Base-by-base conservation (phyloP, 2,113 vertebrate genomes). In the pig (Sus scrofa) region DNA sequence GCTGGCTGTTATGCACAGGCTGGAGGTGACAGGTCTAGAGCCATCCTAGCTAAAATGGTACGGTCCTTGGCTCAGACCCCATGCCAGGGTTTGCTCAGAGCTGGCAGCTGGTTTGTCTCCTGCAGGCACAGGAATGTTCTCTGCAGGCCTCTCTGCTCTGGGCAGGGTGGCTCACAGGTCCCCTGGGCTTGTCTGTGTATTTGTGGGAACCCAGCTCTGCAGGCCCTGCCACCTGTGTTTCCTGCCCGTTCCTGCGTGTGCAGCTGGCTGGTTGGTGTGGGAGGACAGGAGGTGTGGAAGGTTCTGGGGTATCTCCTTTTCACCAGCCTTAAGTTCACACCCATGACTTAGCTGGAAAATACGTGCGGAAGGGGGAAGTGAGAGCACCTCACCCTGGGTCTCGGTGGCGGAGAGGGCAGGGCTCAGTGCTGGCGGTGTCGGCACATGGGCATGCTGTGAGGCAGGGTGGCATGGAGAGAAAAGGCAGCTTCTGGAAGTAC, bases 401-500 rank as follows among this genome's bases (percentile, higher is more conserved):
- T 20, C 8, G 44, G 54, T 65, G 9, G 44, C 94, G 12, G 11
- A n/a, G n/a, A 27, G 27, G 24, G 52, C 73, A 20, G n/a, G n/a
- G 37, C 8, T 15, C 3, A 22, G 32, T 3, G 12, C 44, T 26
- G 39, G 62, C 52, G 32, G 13, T 15, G 27, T 37, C 44, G 22
- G 9, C 2, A 5, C 6, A 6, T 4, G 58, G n/a, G 52, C 65
- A n/a, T 4, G 11, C 7, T 3, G 14, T 15, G 52, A 73, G n/a
- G 22, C 27, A 24, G 77, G 44, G 16, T 30, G 27, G 2, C 4
- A 0, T 39, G 44, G 65, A 58, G 74, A 63, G 71, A 81, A 58
- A n/a, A 92, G 58, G 4, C 27, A 85, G 82, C 60, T 65, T 90
- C 75, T 90, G 68, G 86, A 83, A 89, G 88, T 75, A 39, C 19